Conservation (phyloP, 2,888 invertebrate species). For the Stramonita haemastoma region DNA sequence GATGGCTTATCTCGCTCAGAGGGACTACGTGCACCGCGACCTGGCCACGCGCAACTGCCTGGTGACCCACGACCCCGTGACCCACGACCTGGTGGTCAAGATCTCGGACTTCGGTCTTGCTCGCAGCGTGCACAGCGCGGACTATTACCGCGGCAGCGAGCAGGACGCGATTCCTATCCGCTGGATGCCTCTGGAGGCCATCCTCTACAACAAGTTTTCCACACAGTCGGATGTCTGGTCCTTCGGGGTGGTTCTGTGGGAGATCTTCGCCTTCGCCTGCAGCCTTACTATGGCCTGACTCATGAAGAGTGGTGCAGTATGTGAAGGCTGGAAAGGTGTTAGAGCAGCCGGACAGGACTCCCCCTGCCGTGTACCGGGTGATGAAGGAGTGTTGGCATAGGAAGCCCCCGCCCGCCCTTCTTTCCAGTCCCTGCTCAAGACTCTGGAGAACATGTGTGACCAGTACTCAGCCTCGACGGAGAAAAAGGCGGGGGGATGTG, state of each 20-base stretch:
- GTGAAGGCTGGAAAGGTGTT: slow-evolving; percentile 95
- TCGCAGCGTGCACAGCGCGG: slow-evolving; percentile 90
- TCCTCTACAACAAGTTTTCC: slow-evolving; percentile 96
- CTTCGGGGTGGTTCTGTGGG: slow-evolving; percentile 98
- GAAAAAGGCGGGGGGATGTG: neutral
- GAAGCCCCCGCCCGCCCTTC: slow-evolving; percentile 90
- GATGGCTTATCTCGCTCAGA: slow-evolving; percentile 95
- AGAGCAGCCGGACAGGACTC: slow-evolving; percentile 91
- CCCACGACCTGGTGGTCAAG: slow-evolving; percentile 95
- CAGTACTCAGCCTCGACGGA: slow-evolving; percentile 54
- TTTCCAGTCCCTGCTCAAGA: slow-evolving; percentile 82
- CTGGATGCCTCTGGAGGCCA: slow-evolving; percentile 99
- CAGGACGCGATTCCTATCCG: slow-evolving; percentile 91
- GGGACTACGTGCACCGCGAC: slow-evolving; percentile 97
- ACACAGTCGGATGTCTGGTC: slow-evolving; percentile 98
- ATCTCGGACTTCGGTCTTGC: slow-evolving; percentile 98
- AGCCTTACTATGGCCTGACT: slow-evolving; percentile 97
- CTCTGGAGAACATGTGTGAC: slow-evolving; percentile 79
- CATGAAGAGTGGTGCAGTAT: slow-evolving; percentile 97
- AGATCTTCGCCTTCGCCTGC: slow-evolving; percentile 97
- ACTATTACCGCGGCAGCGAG: slow-evolving; percentile 92
- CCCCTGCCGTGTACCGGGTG: slow-evolving; percentile 88
- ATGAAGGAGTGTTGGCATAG: slow-evolving; percentile 96
- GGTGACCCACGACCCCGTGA: slow-evolving; percentile 93
- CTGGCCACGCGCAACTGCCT: slow-evolving; percentile 96